Base-by-base conservation (phyloP, 2,888 invertebrate genomes). In the Abrostola tripartita region DNA sequence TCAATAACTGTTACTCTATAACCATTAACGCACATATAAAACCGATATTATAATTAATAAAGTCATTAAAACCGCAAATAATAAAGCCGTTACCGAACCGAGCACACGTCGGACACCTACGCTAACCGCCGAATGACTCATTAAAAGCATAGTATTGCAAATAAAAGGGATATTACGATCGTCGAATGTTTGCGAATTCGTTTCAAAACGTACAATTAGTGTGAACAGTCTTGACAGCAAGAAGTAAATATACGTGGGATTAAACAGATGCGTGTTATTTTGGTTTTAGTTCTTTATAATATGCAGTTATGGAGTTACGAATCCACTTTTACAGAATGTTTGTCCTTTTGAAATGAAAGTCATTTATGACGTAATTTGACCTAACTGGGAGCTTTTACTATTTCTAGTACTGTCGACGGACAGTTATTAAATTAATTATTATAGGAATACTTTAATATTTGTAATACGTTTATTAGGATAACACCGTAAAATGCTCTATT, bases 251-350 rank as follows among this genome's bases (percentile, higher is more conserved):
- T 37, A 8, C 14, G 14, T 50, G 47, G n/a, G 14, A 57, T 49
- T 10, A 55, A 58, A 49, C 14, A 41, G 41, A 41, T 50, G 35
- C 5, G 0, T 10, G 24, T 35, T 35, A 37, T 54, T 52, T 36
- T 38, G 41, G 7, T 11, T n/a, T 52, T 7, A 8, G 0, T n/a
- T 63, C 36, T 40, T 44, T 49, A 52, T 51, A 24, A 52, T 51
- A 24, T 51, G 38, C 8, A 51, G 56, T n/a, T n/a, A 69, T 5
- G 61, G 53, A 40, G 37, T 35, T 54, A 44, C 14, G 12, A 74
- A 71, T n/a, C 76, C 65, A 71, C n/a, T n/a, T 52, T 63, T 71
- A 71, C 71, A 71, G 76, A 69, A 71, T 37, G 71, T n/a, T 59
- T 40, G 40, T 6, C 24, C 24, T 24, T 24, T 24, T 24, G 4